A percentile compares a stretch with the other conserved stretches of the same genome.
phyloP scores from a whole-genome alignment of 2,113 vertebrate species.

The Cercocebus atys region DNA sequence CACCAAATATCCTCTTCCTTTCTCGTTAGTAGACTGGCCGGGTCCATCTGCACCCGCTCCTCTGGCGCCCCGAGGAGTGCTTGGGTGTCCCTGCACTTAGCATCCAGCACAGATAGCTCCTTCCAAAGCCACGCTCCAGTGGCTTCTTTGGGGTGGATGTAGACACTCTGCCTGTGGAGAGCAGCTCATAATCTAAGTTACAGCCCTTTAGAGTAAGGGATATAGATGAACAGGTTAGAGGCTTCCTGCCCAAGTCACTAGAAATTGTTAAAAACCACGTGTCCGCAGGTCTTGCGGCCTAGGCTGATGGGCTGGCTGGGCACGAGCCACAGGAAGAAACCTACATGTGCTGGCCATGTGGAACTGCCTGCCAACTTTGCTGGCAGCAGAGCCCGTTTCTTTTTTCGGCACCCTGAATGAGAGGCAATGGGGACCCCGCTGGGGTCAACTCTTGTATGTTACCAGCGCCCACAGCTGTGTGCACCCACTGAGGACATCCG shows the following conservation, averaged over 20 bases:
- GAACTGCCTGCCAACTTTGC: too few relatives aligned
- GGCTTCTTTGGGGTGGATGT: background rate
- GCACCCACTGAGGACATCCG: background rate
- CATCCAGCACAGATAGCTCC: accelerated
- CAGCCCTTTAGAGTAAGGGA: background rate
- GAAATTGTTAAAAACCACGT: background rate
- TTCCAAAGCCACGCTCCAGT: accelerated
- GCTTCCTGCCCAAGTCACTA: background rate
- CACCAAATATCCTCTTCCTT: background rate
- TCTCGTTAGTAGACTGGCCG: too few relatives aligned
- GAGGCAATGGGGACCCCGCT: background rate
- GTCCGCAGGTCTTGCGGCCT: background rate
- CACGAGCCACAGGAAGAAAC: background rate
- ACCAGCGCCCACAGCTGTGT: accelerated
- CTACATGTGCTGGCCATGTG: accelerated
- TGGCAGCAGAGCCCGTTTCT: background rate
- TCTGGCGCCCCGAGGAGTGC: accelerated
- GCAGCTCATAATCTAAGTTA: background rate
- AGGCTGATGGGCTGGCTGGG: too few relatives aligned
- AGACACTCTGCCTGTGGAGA: background rate
- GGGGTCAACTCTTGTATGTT: background rate
- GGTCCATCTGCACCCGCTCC: background rate
- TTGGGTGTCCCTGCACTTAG: background rate
- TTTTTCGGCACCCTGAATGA: accelerated
- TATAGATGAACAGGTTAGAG: background rate